Evolutionary conservation across 1,140 invertebrate species (phyloP), one percentile per base, ranked within the genome.

Genomic region (Drosophila pseudoananassae): DNA sequence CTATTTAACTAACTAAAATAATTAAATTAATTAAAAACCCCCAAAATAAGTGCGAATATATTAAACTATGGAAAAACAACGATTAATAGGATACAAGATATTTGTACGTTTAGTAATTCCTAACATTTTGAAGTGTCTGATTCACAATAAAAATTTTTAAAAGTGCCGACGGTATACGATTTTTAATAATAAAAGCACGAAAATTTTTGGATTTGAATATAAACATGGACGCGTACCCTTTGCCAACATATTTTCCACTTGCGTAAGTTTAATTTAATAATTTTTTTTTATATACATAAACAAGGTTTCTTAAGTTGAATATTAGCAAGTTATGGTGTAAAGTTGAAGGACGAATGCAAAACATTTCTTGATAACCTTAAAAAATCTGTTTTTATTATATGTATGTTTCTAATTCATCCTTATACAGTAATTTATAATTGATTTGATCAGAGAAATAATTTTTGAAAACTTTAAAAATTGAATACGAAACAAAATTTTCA

Each of bases 191-290:
- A 38, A 40, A 40, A 14, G 4, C 25, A 45, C n/a, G 25, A 4
- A 1, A 29, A 12, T 31, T 14, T 2, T 25, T 25, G 31, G 57
- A 59, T 23, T 8, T 12, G 4, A 8, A 4, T 27, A 27, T 17
- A 36, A 46, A 60, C 36, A 90, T 91, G 89, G 89, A 91, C 74
- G 89, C 89, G 4, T 91, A 91, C 40, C 73, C 89, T 23, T 54
- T 91, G 49, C 89, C 89, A 38, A 90, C 89, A 1, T 91, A 91
- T 40, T 91, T 91, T 65, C 89, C 89, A 7, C 49, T 91, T 33
- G 84, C 89, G 89, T 91, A 83, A 91, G 89, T 91, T 31, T 17
- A 27, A 33, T 56, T 15, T 25, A 20, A 9, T 31, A 46, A 23
- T 36, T 56, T 8, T 27, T 9, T 23, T 46, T 23, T 20, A 46